These are phyloP conservation scores for Chelonia mydas DNA, from an alignment of 2,797 vertebrate species.

Conservation along the genomic window DNA sequence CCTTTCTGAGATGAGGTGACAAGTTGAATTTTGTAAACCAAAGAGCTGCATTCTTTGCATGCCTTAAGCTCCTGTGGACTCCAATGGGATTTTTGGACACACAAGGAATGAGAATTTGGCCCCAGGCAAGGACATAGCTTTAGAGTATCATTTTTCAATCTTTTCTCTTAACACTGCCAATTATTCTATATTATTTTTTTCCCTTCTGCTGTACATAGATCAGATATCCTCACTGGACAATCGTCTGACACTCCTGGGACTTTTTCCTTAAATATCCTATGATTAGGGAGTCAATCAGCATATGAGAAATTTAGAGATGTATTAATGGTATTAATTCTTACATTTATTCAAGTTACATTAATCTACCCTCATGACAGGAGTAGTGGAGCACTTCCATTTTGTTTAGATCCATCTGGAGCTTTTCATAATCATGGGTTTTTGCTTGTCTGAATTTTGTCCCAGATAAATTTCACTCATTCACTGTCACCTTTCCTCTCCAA, in stretches of 20 bases:
- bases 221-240: background rate
- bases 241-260: background rate
- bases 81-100: background rate
- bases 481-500: background rate
- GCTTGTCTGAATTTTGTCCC: background rate
- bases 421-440: background rate
- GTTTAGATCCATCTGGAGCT: background rate
- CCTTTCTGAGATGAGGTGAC: background rate
- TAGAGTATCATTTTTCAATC: background rate
- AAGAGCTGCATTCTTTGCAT: background rate
- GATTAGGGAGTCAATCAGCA: background rate
- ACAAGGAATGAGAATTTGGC: background rate
- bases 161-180: background rate
- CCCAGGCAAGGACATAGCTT: background rate
- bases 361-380: background rate
- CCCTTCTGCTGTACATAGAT: background rate
- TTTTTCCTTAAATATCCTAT: background rate
- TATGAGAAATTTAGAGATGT: background rate
- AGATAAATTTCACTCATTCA: background rate
- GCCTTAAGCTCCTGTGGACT: background rate
- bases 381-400: background rate
- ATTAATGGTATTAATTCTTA: background rate
- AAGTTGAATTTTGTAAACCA: background rate
- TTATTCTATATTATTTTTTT: background rate
- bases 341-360: background rate